phyloP scores from a whole-genome alignment of 2,797 vertebrate genomes.

The Clangula hyemalis region DNA sequence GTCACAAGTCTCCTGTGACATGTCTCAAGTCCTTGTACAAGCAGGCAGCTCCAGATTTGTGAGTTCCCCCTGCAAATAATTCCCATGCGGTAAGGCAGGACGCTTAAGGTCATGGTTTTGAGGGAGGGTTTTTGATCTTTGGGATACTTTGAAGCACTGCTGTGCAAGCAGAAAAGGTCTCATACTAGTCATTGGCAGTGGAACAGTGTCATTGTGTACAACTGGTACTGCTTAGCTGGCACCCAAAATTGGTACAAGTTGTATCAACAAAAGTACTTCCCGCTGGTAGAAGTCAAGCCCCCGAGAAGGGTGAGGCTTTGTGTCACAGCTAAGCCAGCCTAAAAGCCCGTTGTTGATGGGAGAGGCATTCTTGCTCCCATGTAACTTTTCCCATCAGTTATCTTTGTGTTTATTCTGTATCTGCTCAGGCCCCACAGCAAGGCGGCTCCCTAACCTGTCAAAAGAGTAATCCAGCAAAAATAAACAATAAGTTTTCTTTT shows the following conservation, averaged over 20 bases:
- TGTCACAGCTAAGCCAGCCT: background rate
- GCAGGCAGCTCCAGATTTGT: background rate
- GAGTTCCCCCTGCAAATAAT: background rate
- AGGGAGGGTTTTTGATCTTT: background rate
- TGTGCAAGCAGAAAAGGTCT: background rate
- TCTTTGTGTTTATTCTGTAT: background rate
- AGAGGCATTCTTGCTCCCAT: background rate
- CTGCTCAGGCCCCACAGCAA: background rate
- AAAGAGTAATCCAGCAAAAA: background rate
- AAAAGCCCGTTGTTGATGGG: background rate
- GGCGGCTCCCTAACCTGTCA: background rate
- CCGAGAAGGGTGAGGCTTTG: background rate
- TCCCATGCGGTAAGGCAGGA: fast-evolving
- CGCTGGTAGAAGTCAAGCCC: background rate
- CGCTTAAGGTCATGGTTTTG: background rate
- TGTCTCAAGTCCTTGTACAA: fast-evolving
- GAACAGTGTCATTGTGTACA: background rate
- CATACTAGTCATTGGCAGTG: background rate
- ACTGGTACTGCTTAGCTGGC: background rate
- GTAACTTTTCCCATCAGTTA: background rate
- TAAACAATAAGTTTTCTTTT: background rate
- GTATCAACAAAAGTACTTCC: background rate
- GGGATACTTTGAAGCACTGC: background rate
- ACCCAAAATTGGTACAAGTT: background rate
- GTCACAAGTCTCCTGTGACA: background rate